Percentiles rank a stretch among this genome's conserved stretches.
phyloP scores from a whole-genome alignment of 2,113 vertebrate species.

The Oenanthe oenanthe region DNA sequence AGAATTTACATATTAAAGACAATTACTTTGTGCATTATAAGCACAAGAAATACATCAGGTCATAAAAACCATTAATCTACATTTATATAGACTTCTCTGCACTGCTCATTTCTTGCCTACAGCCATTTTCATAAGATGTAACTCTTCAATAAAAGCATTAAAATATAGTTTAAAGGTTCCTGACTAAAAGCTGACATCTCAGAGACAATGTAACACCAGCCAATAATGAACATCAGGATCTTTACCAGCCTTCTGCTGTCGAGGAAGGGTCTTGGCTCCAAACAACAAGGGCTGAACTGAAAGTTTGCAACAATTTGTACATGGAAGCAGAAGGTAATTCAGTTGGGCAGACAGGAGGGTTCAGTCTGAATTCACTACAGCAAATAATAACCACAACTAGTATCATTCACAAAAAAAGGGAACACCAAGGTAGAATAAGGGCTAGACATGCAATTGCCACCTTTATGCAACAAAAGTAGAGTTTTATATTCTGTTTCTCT shows the following conservation, averaged over 20 bases:
- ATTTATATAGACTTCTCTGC: neutral
- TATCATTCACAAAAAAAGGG: neutral
- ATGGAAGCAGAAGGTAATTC: neutral
- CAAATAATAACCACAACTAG: neutral
- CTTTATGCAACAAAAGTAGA: neutral
- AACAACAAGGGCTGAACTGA: neutral
- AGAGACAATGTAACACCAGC: neutral
- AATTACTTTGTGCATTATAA: neutral
- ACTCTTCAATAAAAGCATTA: neutral
- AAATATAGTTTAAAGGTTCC: neutral
- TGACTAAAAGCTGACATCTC: neutral
- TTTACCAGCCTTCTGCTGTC: neutral
- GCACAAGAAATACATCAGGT: neutral
- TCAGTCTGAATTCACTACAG: neutral
- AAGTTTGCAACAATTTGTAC: neutral
- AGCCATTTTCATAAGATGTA: neutral
- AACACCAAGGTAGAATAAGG: neutral
- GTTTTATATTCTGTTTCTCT: neutral
- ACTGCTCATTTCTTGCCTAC: neutral
- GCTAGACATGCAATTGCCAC: neutral
- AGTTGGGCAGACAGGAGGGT: accelerated
- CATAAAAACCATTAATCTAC: neutral
- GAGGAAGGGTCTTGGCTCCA: neutral
- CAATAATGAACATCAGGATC: neutral
- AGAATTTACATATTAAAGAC: neutral